phyloP scores from a whole-genome alignment of 2,888 invertebrate genomes.

The Melieria omissa region DNA sequence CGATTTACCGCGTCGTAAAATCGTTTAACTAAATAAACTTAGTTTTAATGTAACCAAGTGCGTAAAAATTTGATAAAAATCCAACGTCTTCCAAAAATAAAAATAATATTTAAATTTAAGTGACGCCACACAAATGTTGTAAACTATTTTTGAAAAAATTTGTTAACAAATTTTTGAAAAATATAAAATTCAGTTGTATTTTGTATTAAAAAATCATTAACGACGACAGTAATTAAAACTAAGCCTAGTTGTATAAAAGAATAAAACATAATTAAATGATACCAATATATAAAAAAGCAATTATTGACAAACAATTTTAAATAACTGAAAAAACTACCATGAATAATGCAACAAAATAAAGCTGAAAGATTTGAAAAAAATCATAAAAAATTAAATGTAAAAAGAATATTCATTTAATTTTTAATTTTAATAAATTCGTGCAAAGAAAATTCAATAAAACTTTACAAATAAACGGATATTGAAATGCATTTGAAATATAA shows the following conservation, averaged over 20 bases:
- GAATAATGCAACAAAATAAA: no score
- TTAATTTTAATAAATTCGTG: no score
- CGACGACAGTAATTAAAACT: slow-evolving; percentile 8
- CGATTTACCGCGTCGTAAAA: slow-evolving; percentile 16
- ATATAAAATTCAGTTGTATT: background rate
- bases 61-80: slow-evolving; percentile 22
- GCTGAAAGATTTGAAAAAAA: background rate
- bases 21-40: background rate
- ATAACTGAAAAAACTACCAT: no score
- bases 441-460: background rate
- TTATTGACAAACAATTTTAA: background rate
- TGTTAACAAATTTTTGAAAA: background rate
- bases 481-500: background rate
- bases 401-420: background rate
- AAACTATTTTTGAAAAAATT: background rate
- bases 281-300: background rate
- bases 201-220: slow-evolving; percentile 18
- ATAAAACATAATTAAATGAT: background rate
- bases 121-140: no score
- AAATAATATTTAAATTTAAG: background rate
- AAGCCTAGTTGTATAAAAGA: slow-evolving; percentile 41
- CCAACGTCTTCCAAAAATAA: slow-evolving; percentile 43
- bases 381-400: background rate
- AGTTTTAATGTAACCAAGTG: background rate
- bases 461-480: background rate